A percentile compares a stretch with the other conserved stretches of the same genome.
These are phyloP conservation scores for Oscheius sp. DNA, from an alignment of 2,888 invertebrate species.

Conservation along the genomic window DNA sequence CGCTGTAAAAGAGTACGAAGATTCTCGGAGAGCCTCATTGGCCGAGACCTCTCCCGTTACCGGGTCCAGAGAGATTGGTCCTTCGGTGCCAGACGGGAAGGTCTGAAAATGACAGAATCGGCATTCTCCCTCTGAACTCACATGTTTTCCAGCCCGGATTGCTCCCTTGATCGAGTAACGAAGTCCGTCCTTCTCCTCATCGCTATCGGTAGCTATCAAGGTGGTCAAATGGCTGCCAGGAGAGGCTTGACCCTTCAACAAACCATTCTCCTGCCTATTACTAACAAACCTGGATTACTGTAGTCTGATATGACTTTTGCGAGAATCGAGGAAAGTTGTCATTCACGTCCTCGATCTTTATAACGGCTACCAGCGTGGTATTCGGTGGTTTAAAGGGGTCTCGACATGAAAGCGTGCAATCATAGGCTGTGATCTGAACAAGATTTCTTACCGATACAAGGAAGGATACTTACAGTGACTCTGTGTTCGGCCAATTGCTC, in stretches of 20 bases:
- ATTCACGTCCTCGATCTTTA: constrained; percentile 58
- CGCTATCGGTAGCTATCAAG: constrained; percentile 48
- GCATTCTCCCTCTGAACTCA: background rate
- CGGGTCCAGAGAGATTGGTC: constrained; percentile 46
- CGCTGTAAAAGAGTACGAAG: constrained; percentile 50
- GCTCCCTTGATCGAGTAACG: constrained; percentile 49
- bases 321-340: constrained; percentile 64
- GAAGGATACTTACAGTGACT: constrained; percentile 41
- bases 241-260: constrained; percentile 40
- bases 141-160: constrained; percentile 41
- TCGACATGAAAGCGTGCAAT: constrained; percentile 53
- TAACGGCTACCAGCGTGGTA: constrained; percentile 46
- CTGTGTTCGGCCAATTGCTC: constrained; percentile 54
- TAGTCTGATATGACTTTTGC: constrained; percentile 46
- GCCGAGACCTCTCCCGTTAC: constrained; percentile 49
- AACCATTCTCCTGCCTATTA: too few relatives aligned
- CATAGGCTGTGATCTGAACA: constrained; percentile 53
- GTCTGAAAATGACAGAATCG: constrained; percentile 29
- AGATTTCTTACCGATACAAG: background rate
- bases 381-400: constrained; percentile 54
- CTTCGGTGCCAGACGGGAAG: constrained; percentile 33
- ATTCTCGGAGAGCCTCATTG: constrained; percentile 47
- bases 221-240: constrained; percentile 51
- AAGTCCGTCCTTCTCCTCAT: constrained; percentile 50
- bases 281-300: constrained; percentile 39